Base-by-base conservation (phyloP, 2,797 vertebrate species). In the Peromyscus aztecus region DNA sequence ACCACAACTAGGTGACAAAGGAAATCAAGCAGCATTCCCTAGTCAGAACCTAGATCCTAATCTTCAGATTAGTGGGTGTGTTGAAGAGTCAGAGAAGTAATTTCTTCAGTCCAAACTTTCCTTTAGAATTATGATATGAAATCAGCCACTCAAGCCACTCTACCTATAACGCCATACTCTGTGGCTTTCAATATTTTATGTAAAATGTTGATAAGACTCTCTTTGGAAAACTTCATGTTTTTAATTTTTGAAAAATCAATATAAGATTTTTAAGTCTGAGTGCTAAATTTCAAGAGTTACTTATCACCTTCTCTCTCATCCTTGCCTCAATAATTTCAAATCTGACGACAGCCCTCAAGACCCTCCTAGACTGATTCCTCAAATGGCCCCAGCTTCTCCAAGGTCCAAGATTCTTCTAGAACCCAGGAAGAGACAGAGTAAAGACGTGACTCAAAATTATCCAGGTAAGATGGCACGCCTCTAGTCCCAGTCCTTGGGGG, bases 151-250 rank as follows among this genome's bases (percentile, higher is more conserved):
- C 12, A 84, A 94, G 49, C 29, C 43, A 95, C 57, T 67, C 46
- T n/a, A 27, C 55, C 46, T 17, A 82, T 86, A 69, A 90, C 34
- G 63, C 76, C 43, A 84, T 57, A 92, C 2, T 85, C 24, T 77
- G 67, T 34, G 37, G 14, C 37, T 94, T 24, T 55, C 13, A 16
- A 27, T 43, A 52, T 43, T 63, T 95, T 80, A 59, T 46, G 82
- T 78, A 78, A 85, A 91, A 71, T 57, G 73, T 55, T 29, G 88
- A 82, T 87, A 95, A 97, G 88, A 89, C 17, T 6, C 6, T 92
- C 24, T 57, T 88, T 61, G 94, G 91, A 90, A 96, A 96, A 92
- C 37, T 71, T 57, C 19, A 34, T 81, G 34, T 90, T 95, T 87
- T 95, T 71, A 37, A 55, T 69, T 21, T 86, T 49, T 86, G 43